Conservation (phyloP, 2,888 invertebrate genomes). For the Seladonia tumulorum region DNA sequence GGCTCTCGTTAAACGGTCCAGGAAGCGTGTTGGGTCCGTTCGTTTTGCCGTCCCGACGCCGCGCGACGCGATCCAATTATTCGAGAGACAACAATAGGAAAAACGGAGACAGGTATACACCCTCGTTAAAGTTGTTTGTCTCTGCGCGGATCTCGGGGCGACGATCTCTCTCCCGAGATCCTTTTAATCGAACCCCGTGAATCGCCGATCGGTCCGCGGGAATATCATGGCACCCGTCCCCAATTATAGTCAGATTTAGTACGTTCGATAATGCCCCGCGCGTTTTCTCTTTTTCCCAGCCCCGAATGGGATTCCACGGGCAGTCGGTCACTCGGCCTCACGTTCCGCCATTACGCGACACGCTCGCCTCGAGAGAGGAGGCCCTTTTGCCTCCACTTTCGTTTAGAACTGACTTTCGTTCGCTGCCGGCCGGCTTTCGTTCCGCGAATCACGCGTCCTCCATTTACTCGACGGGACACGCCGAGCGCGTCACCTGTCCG, state of each 20-base stretch:
- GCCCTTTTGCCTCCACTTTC: slow-evolving; percentile 49
- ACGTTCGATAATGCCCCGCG: slow-evolving; percentile 52
- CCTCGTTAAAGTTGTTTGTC: slow-evolving; percentile 22
- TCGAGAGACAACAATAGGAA: slow-evolving; percentile 25
- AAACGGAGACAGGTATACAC: background rate
- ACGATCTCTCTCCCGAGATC: background rate
- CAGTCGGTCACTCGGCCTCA: slow-evolving; percentile 56
- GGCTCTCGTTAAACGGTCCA: slow-evolving; percentile 40
- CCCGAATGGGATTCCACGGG: slow-evolving; percentile 36
- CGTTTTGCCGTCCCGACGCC: slow-evolving; percentile 5
- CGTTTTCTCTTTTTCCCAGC: slow-evolving; percentile 50
- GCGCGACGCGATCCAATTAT: slow-evolving; percentile 35
- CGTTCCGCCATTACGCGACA: slow-evolving; percentile 23
- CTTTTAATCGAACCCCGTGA: background rate
- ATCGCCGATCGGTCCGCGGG: background rate
- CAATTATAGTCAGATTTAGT: slow-evolving; percentile 49
- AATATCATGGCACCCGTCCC: slow-evolving; percentile 15
- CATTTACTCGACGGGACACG: background rate
- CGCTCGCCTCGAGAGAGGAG: background rate
- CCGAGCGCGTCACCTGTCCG: slow-evolving; percentile 18
- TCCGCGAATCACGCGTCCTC: slow-evolving; percentile 5
- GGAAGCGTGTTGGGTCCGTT: slow-evolving; percentile 37
- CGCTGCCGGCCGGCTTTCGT: slow-evolving; percentile 4
- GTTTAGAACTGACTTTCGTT: slow-evolving; percentile 48
- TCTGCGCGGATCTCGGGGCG: background rate